Conservation (phyloP, 2,888 invertebrate genomes). For the Drosophila barbarae region DNA sequence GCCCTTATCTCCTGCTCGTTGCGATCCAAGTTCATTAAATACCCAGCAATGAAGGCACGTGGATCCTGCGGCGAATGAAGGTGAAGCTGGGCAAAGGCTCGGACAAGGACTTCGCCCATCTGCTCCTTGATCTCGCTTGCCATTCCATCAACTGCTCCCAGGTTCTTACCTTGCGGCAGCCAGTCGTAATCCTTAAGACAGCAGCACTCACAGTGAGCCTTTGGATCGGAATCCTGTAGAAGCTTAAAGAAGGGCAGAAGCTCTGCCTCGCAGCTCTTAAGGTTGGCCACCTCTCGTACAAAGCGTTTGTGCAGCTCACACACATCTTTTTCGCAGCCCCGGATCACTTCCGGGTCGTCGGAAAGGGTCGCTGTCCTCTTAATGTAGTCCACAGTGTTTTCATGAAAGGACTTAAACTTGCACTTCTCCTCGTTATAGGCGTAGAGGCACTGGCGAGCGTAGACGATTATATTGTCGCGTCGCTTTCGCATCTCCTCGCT, state of each 20-base stretch:
- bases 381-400: slow-evolving; percentile 69
- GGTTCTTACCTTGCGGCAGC: slow-evolving; percentile 61
- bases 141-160: slow-evolving; percentile 43
- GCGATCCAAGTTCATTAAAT: slow-evolving; percentile 71
- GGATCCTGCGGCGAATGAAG: slow-evolving; percentile 63
- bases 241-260: slow-evolving; percentile 62
- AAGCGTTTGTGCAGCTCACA: slow-evolving; percentile 71
- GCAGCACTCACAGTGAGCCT: slow-evolving; percentile 56
- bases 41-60: slow-evolving; percentile 64
- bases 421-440: slow-evolving; percentile 68
- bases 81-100: slow-evolving; percentile 71
- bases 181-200: slow-evolving; percentile 70
- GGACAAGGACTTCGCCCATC: slow-evolving; percentile 62
- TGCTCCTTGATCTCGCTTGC: slow-evolving; percentile 51
- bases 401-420: slow-evolving; percentile 71
- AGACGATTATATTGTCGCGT: slow-evolving; percentile 57
- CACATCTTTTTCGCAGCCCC: slow-evolving; percentile 68
- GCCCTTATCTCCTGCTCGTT: slow-evolving; percentile 65
- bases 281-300: slow-evolving; percentile 61
- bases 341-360: slow-evolving; percentile 49
- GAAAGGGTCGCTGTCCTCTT: slow-evolving; percentile 63
- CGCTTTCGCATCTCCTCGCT: slow-evolving; percentile 56
- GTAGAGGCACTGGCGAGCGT: slow-evolving; percentile 59
- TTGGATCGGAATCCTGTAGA: slow-evolving; percentile 53
- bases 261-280: slow-evolving; percentile 65